Base-by-base conservation (phyloP, 2,797 vertebrate genomes). In the Sebastes matsubarae region DNA sequence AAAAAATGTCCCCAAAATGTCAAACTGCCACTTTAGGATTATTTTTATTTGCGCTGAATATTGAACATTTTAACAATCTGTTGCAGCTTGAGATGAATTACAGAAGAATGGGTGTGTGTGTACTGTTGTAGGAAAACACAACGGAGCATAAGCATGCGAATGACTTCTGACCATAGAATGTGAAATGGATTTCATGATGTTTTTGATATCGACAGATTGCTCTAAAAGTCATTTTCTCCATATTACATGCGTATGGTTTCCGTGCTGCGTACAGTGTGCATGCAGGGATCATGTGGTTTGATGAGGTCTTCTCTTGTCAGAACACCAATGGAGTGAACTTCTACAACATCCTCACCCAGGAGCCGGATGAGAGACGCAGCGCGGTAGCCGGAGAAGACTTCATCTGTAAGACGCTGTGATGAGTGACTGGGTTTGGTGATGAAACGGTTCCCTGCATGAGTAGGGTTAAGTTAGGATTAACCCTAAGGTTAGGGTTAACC, bases 311-410 rank as follows among this genome's bases (percentile, higher is more conserved):
- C 14, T 59, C 83, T 63, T 94, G 88, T 72, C 95, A 99, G 98
- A 97, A 98, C 92, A 97, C 98, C 24, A 97, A 99, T 14, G 96
- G 97, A 2, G 98, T 99, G 63, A 99, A 99, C 91, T 99, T 99
- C 87, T 99, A 99, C 91, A 99, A 99, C 93, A 99, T 99, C 90
- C 95, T 99, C 81, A 97, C 94, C 29, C 96, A 96, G 81, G 91
- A 92, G 0, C 67, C 94, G 1, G 87, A 92, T 6, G 94, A 93
- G 2, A 42, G 63, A 66, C 75, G 72, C n/a, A 36, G n/a, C 6
- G 74, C 59, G 1, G 81, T 59, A 25, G 52, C 79, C 16, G 90
- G 77, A 72, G 86, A 85, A 22, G 76, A 88, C 59, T 92, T 86
- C 63, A 91, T 98, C 22, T 70, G 98, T 99, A 92, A 97, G 97